These are phyloP conservation scores for Tribolium castaneum DNA, from an alignment of 1,140 invertebrate species.

Conservation along the genomic window DNA sequence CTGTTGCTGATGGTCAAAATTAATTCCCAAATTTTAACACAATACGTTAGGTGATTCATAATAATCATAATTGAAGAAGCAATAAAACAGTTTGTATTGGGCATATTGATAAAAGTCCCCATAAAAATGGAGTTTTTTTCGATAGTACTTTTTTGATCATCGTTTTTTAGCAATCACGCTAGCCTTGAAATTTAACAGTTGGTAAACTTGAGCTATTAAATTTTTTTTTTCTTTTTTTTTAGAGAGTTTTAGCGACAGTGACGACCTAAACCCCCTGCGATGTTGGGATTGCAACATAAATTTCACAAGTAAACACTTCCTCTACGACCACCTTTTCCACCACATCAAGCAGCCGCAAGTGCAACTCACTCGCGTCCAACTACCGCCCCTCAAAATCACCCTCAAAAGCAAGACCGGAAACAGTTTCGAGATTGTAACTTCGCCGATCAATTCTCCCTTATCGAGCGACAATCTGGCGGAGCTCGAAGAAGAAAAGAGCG, in stretches of 20 bases:
- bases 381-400: conserved; percentile 58
- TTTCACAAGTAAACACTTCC: conserved; percentile 55
- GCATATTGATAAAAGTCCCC: no score
- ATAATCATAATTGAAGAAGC: no score
- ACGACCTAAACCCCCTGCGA: conserved; percentile 42
- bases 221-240: neutral
- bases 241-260: conserved; percentile 30
- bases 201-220: no score
- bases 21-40: no score
- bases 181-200: no score
- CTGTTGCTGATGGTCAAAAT: no score
- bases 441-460: conserved; percentile 42
- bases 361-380: conserved; percentile 47
- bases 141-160: no score
- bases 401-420: conserved; percentile 53
- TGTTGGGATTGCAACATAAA: conserved; percentile 58
- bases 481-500: conserved; percentile 11
- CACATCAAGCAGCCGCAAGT: conserved; percentile 58
- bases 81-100: no score
- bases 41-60: no score
- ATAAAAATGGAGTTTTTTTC: no score
- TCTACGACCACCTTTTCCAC: conserved; percentile 56
- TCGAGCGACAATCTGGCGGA: conserved; percentile 33
- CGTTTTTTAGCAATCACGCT: no score
- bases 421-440: conserved; percentile 58